Evolutionary conservation across 2,113 vertebrate genomes (phyloP).

Genomic region (Cryptoleucopteryx plumbea): DNA sequence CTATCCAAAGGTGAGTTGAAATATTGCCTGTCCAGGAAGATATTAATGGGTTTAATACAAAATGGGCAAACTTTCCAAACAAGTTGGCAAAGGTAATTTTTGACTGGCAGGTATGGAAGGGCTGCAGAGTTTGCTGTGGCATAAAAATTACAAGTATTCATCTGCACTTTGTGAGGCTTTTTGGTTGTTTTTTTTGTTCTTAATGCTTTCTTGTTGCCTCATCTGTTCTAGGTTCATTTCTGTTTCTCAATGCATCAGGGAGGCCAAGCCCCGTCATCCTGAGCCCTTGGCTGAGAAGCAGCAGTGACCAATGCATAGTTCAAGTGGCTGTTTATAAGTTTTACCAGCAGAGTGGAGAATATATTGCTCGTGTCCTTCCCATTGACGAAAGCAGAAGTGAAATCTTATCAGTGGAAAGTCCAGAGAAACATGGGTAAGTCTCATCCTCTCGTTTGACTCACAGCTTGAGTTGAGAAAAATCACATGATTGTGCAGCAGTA

Average conservation of each 20-base stretch:
- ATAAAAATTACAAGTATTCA: not conserved
- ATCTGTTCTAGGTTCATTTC: constrained; percentile 82
- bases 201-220: not conserved
- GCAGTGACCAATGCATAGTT: constrained; percentile 78
- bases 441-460: not conserved
- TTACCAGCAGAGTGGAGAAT: constrained; percentile 80
- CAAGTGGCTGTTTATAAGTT: constrained; percentile 88
- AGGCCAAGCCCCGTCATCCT: constrained; percentile 81
- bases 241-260: constrained; percentile 84
- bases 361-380: constrained; percentile 80
- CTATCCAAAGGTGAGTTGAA: not conserved
- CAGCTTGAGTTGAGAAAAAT: not conserved
- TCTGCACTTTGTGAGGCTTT: not conserved
- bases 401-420: constrained; percentile 56
- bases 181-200: not conserved
- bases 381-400: constrained; percentile 68
- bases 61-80: not conserved
- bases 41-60: not conserved
- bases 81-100: not conserved
- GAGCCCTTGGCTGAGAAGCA: constrained; percentile 90
- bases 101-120: not conserved
- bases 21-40: not conserved
- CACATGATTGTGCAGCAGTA: fast-evolving
- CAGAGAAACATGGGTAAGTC: constrained; percentile 74
- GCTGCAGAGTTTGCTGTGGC: not conserved